Evolutionary conservation across 2,113 vertebrate genomes (phyloP).

Genomic region (Orycteropus afer): DNA sequence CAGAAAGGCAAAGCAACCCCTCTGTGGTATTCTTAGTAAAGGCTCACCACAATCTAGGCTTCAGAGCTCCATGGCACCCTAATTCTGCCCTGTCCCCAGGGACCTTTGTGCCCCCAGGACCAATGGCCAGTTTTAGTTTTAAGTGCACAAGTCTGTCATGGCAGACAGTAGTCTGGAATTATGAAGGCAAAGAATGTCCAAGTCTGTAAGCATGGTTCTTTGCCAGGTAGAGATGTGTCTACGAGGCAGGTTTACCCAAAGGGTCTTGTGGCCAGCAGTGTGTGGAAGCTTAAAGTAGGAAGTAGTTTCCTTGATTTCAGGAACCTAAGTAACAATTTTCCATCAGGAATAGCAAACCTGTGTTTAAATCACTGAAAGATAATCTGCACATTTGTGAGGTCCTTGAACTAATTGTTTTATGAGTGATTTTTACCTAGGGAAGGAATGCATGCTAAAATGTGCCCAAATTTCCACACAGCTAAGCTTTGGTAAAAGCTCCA

Average conservation of each 20-base stretch:
- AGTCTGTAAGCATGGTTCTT: background rate
- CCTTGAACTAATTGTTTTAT: background rate
- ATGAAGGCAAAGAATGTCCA: background rate
- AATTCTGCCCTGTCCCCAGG: background rate
- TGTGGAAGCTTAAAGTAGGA: background rate
- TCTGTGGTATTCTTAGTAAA: background rate
- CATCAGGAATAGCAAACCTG: background rate
- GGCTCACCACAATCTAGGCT: background rate
- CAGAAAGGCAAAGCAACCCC: background rate
- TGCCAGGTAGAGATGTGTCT: background rate
- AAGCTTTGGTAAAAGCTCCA: too few species aligned
- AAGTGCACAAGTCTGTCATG: background rate
- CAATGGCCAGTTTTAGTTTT: background rate
- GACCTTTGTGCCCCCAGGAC: background rate
- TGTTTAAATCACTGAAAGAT: background rate
- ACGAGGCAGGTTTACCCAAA: background rate
- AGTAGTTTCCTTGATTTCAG: background rate
- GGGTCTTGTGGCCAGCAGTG: background rate
- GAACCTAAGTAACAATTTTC: background rate
- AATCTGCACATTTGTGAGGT: background rate
- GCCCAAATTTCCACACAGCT: background rate
- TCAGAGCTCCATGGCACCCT: background rate
- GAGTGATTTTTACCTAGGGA: background rate
- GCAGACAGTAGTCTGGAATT: background rate
- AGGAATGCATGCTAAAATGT: background rate